These are phyloP conservation scores for Heliopora coerulea DNA, from an alignment of 92 coral and sea anemone species.

Conservation along the genomic window DNA sequence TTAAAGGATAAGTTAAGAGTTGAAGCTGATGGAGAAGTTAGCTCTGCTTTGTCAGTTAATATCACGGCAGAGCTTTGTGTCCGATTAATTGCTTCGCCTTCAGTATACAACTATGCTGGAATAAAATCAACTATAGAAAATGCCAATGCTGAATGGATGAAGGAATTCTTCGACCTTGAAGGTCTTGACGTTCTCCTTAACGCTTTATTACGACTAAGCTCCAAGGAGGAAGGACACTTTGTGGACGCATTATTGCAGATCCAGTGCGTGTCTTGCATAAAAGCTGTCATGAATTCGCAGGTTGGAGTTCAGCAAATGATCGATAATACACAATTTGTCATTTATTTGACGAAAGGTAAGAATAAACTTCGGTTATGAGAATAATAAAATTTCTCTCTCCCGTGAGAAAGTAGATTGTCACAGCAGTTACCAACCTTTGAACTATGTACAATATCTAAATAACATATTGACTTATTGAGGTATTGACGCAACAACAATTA, in stretches of 20 bases:
- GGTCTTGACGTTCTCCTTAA: slow-evolving; percentile 75
- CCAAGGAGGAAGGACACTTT: slow-evolving; percentile 46
- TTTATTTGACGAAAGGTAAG: slow-evolving; percentile 71
- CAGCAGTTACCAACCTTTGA: too few species aligned
- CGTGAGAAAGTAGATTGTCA: too few species aligned
- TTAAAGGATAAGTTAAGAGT: background rate
- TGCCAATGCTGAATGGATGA: slow-evolving; percentile 70
- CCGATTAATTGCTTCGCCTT: slow-evolving; percentile 63
- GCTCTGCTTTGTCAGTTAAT: slow-evolving; percentile 51
- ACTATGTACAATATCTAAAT: too few species aligned
- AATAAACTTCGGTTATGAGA: background rate
- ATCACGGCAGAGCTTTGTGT: slow-evolving; percentile 76
- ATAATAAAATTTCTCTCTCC: too few species aligned
- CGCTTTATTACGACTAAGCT: slow-evolving; percentile 58
- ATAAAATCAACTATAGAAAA: slow-evolving; percentile 61
- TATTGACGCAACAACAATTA: too few species aligned
- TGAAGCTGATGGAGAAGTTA: background rate
- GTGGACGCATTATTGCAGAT: slow-evolving; percentile 73
- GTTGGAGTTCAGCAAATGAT: slow-evolving; percentile 66
- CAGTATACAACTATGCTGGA: slow-evolving; percentile 71
- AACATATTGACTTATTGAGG: too few species aligned
- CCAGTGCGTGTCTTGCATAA: slow-evolving; percentile 82
- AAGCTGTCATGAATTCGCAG: slow-evolving; percentile 78
- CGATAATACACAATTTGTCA: slow-evolving; percentile 48
- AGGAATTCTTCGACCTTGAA: slow-evolving; percentile 64